phyloP scores from a whole-genome alignment of 2,113 vertebrate genomes.

The Amblyopsis rosae region DNA sequence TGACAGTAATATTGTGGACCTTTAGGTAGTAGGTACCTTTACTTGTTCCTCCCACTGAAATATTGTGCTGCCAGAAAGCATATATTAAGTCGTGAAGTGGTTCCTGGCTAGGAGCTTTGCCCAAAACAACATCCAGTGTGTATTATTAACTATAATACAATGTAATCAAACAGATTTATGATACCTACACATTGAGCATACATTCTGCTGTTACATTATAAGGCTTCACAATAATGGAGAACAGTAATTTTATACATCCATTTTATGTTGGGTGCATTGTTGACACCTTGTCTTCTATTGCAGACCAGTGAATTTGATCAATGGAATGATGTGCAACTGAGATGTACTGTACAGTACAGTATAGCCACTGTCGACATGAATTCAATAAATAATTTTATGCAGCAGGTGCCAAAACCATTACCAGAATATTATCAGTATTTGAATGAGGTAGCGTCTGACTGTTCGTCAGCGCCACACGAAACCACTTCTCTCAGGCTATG shows the following conservation, averaged over 20 bases:
- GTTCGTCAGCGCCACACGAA: constrained; percentile 6
- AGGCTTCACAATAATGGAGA: too few species aligned
- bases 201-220: too few species aligned
- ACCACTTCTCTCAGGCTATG: constrained; percentile 17
- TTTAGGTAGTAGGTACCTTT: background rate
- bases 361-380: constrained; percentile 4
- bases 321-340: background rate
- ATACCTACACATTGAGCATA: too few species aligned
- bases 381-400: constrained; percentile 1
- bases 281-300: too few species aligned
- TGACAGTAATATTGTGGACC: background rate
- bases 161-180: too few species aligned
- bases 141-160: too few species aligned
- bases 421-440: constrained; percentile 31
- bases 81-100: too few species aligned
- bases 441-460: constrained; percentile 14
- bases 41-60: background rate
- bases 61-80: background rate
- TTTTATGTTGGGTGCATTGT: too few species aligned
- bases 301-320: too few species aligned
- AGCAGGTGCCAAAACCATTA: background rate
- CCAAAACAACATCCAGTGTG: too few species aligned
- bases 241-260: too few species aligned
- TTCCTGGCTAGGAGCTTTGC: background rate
- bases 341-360: background rate